Evolutionary conservation across 2,113 vertebrate genomes (phyloP).

Genomic region (Tursiops truncatus): DNA sequence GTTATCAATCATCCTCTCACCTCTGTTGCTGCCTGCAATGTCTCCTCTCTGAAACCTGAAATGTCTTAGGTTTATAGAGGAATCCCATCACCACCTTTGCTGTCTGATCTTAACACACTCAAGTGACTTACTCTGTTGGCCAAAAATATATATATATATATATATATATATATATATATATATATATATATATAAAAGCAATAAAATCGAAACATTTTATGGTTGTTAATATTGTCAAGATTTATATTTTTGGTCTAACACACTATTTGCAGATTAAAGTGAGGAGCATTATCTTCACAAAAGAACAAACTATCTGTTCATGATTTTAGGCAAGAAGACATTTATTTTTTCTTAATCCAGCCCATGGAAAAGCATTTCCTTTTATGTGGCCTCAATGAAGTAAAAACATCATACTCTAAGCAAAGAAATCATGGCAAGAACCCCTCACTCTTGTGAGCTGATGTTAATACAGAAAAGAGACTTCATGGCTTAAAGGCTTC

Average conservation of each 20-base stretch:
- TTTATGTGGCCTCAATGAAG: slow-evolving; percentile 78
- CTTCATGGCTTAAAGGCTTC: slow-evolving; percentile 88
- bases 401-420: slow-evolving; percentile 80
- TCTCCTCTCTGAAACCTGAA: neutral
- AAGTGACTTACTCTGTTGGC: slow-evolving; percentile 26
- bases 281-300: slow-evolving; percentile 60
- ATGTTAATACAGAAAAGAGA: slow-evolving; percentile 86
- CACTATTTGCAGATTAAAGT: slow-evolving; percentile 60
- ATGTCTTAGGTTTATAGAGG: neutral
- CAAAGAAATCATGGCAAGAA: slow-evolving; percentile 72
- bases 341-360: slow-evolving; percentile 85
- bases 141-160: neutral
- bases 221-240: slow-evolving; percentile 19
- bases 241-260: slow-evolving; percentile 33
- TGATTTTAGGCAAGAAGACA: slow-evolving; percentile 83
- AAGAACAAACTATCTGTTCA: slow-evolving; percentile 66
- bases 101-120: neutral
- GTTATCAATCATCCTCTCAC: neutral
- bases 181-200: neutral
- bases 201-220: slow-evolving; percentile 47
- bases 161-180: neutral
- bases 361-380: slow-evolving; percentile 75
- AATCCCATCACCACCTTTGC: neutral
- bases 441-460: slow-evolving; percentile 76
- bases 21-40: neutral